Evolutionary conservation across 1,140 invertebrate genomes (phyloP).

Genomic region (Trinorchestia longiramus): DNA sequence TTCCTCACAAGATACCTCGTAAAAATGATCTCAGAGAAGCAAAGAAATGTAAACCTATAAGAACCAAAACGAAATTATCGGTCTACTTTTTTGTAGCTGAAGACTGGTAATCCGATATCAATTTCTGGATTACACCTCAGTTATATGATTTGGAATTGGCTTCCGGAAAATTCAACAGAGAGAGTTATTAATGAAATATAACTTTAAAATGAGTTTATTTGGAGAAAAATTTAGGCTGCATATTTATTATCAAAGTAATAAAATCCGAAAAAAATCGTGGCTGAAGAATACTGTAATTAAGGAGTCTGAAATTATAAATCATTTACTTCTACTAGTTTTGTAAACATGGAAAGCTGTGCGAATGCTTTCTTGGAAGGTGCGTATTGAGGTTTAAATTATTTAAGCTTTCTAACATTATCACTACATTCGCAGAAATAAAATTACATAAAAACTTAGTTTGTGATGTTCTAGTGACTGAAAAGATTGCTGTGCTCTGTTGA

Average conservation of each 20-base stretch:
- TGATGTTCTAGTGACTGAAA: too few species aligned
- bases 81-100: background rate
- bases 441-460: too few species aligned
- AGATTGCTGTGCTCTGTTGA: too few species aligned
- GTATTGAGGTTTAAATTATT: background rate
- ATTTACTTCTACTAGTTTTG: background rate
- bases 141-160: too few species aligned
- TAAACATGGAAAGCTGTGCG: background rate
- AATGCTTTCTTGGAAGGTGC: background rate
- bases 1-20: background rate
- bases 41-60: background rate
- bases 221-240: background rate
- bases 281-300: too few species aligned
- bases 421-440: background rate
- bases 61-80: background rate
- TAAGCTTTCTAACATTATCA: background rate
- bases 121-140: background rate
- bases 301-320: background rate
- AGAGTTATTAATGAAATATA: background rate
- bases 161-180: too few species aligned
- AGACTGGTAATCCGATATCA: background rate
- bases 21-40: background rate
- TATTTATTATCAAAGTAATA: background rate
- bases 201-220: background rate
- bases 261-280: background rate